Base-by-base conservation (phyloP, 2,113 vertebrate species). In the Perca schrenkii region DNA sequence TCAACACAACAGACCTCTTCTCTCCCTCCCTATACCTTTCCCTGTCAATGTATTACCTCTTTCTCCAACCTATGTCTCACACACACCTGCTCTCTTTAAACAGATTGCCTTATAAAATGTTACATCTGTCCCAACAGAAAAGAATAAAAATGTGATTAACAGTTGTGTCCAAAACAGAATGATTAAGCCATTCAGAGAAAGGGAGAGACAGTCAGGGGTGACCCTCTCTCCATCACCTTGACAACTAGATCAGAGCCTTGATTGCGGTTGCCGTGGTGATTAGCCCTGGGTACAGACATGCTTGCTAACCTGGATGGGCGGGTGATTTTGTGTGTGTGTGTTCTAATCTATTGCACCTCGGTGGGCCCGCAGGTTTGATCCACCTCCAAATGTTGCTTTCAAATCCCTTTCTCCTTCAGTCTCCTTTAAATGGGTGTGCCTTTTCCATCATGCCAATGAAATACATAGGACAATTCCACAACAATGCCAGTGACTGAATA, bases 221-320 rank as follows among this genome's bases (percentile, higher is more conserved):
- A 91, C 90, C 80, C 76, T 77, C 76, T 76, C 79, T 86, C 67
- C 68, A 84, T 92, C 91, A 92, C 90, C 90, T 90, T 91, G 91
- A 93, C 91, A 91, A 93, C 90, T 56, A 89, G 83, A 91, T 91
- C 89, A 82, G 78, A 93, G 85, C 84, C 82, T 91, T 91, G 88
- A 92, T 93, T 92, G 73, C 47, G 11, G 92, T 93, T 93, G 89
- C 92, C 83, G 61, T 90, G 90, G 92, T 88, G 91, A 93, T 93
- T 91, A 90, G 79, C 65, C 81, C 74, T 85, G 77, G 82, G 90
- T 84, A 65, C 81, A 53, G 84, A 77, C 73, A 40, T 63, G 84
- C 70, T 80, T 74, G 53, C 74, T 81, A 85, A 91, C 89, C 88
- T 85, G 70, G 62, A 58, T 83, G 60, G 60, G 1, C 6, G 61